Percentiles rank a stretch among this genome's conserved stretches.
These are phyloP conservation scores for Tenualosa thibaudeaui DNA, from an alignment of 2,797 vertebrate species.

Conservation along the genomic window DNA sequence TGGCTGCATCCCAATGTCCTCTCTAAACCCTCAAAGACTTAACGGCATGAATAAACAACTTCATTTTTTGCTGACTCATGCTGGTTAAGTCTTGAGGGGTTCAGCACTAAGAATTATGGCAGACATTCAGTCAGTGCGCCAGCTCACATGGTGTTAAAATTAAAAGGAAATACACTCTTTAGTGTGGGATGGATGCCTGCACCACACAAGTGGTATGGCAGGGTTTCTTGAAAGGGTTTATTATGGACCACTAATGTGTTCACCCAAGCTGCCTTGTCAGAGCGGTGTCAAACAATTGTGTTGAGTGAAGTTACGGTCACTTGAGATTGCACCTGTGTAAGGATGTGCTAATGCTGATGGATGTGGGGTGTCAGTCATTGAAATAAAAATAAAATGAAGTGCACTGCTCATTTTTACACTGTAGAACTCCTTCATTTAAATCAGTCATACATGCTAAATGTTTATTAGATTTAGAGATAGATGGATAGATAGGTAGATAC, in stretches of 20 bases:
- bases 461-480: too few relatives aligned
- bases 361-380: neutral
- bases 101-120: too few relatives aligned
- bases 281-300: neutral
- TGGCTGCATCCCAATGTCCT: too few relatives aligned
- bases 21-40: too few relatives aligned
- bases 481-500: too few relatives aligned
- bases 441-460: too few relatives aligned
- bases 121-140: neutral
- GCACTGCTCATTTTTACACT: neutral
- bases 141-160: neutral
- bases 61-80: too few relatives aligned
- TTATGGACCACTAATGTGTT: constrained; percentile 4
- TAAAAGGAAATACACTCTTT: neutral
- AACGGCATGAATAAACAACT: too few relatives aligned
- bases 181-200: neutral
- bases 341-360: neutral
- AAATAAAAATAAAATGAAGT: neutral
- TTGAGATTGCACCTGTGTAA: neutral
- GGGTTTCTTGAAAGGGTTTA: neutral
- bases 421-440: neutral
- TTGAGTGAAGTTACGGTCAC: neutral
- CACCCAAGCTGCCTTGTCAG: constrained; percentile 4
- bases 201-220: neutral
- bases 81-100: too few relatives aligned